Evolutionary conservation across 2,113 vertebrate genomes (phyloP).

Genomic region (Nannobrachium achirus): DNA sequence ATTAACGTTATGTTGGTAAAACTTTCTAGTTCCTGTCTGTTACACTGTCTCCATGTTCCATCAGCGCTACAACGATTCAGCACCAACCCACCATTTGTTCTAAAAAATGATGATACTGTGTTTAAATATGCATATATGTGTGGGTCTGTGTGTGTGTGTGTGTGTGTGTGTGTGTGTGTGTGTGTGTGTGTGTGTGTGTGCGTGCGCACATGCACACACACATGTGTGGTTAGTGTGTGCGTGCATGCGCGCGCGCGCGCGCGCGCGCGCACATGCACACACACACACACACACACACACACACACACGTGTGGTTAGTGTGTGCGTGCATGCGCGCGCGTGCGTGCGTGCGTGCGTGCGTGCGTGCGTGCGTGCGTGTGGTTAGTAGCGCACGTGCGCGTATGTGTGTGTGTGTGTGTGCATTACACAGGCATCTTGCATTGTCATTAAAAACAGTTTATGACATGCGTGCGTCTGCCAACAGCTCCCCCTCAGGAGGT

Average conservation of each 20-base stretch:
- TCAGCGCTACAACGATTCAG: constrained; percentile 45
- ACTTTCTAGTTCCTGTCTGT: too few species aligned
- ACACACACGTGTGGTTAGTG: neutral
- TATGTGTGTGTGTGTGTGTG: constrained; percentile 44
- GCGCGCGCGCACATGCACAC: constrained; percentile 15
- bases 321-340: constrained; percentile 3
- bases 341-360: neutral
- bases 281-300: too few species aligned
- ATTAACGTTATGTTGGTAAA: constrained; percentile 25
- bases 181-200: neutral
- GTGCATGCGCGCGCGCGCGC: neutral
- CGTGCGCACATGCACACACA: too few species aligned
- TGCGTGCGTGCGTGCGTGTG: neutral
- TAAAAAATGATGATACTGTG: neutral
- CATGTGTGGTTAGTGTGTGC: neutral
- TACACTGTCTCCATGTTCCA: constrained; percentile 34
- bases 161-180: constrained; percentile 17
- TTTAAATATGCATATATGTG: neutral
- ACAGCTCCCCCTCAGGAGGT: constrained; percentile 57
- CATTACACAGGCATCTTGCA: constrained; percentile 67
- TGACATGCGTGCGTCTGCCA: constrained; percentile 62
- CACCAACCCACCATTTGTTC: constrained; percentile 30
- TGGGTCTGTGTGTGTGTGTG: constrained; percentile 8
- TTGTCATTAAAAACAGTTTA: constrained; percentile 75
- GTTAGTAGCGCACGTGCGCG: constrained; percentile 9